Conservation (phyloP, 2,797 vertebrate species). For the Meda fulgida region DNA sequence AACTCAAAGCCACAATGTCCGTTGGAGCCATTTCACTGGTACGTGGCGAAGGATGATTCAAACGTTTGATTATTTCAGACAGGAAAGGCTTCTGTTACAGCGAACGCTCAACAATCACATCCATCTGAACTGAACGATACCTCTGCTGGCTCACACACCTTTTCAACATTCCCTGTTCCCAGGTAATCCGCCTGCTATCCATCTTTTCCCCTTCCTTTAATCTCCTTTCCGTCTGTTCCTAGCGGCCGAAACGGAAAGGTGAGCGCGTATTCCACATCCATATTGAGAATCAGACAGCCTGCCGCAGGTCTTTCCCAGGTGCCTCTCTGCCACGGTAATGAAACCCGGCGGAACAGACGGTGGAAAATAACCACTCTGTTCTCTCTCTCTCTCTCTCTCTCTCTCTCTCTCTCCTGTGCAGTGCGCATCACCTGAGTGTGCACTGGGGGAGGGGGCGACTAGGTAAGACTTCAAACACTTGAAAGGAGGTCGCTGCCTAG, state of each 20-base stretch:
- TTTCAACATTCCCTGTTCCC: slow-evolving; percentile 6
- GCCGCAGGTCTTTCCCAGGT: slow-evolving; percentile 66
- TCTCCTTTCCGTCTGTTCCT: slow-evolving; percentile 39
- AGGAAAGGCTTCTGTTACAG: neutral
- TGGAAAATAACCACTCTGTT: slow-evolving; percentile 66
- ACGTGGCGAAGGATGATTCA: slow-evolving; percentile 1
- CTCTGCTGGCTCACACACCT: slow-evolving; percentile 39
- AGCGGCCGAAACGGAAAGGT: slow-evolving; percentile 11
- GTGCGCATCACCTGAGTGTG: slow-evolving; percentile 82
- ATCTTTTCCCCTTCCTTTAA: slow-evolving; percentile 20
- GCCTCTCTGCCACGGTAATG: slow-evolving; percentile 68
- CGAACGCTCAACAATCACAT: slow-evolving; percentile 17
- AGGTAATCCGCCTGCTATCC: slow-evolving; percentile 47
- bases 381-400: slow-evolving; percentile 61
- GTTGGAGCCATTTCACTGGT: slow-evolving; percentile 25
- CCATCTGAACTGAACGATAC: slow-evolving; percentile 39
- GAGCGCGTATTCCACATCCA: slow-evolving; percentile 31
- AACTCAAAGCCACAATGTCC: slow-evolving; percentile 36
- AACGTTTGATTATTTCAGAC: neutral
- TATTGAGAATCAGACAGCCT: slow-evolving; percentile 38
- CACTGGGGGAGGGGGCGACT: slow-evolving; percentile 57
- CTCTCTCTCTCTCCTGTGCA: slow-evolving; percentile 66
- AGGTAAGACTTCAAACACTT: slow-evolving; percentile 71
- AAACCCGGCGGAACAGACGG: slow-evolving; percentile 68
- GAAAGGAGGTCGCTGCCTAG: slow-evolving; percentile 78